These are phyloP conservation scores for Mesorhabditis belari DNA, from an alignment of 2,888 invertebrate species.

Conservation along the genomic window DNA sequence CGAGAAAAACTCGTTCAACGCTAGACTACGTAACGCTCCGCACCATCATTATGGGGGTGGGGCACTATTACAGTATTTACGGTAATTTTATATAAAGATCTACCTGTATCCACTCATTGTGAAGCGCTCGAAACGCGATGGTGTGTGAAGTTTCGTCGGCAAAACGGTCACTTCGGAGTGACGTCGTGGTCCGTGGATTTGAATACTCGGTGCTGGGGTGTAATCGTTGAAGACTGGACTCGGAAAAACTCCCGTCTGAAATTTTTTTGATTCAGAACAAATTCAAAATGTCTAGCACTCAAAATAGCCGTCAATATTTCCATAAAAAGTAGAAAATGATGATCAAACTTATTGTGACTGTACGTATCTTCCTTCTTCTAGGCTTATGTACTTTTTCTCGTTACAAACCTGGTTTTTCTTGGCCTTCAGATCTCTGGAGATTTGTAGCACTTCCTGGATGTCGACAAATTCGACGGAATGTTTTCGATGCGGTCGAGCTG, in stretches of 20 bases:
- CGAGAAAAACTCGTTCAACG: no score
- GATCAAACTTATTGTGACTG: no score
- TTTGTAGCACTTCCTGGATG: not conserved
- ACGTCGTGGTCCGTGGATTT: not conserved
- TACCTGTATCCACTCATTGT: not conserved
- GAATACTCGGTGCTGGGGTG: not conserved
- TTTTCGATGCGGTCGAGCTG: not conserved
- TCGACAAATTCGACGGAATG: not conserved
- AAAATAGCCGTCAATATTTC: no score
- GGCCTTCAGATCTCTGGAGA: not conserved
- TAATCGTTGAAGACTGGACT: not conserved
- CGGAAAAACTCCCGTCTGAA: not conserved
- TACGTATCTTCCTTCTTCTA: no score
- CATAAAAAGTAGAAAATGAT: no score
- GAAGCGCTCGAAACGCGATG: not conserved
- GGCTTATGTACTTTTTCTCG: no score
- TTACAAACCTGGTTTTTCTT: no score
- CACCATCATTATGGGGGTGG: no score
- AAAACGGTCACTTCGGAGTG: not conserved
- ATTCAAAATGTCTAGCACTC: no score
- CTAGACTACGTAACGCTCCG: no score
- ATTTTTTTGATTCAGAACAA: not conserved
- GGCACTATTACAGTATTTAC: no score
- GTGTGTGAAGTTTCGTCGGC: not conserved
- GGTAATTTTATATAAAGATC: no score